Percentiles rank a stretch among this genome's conserved stretches.
These are phyloP conservation scores for Heterotis niloticus DNA, from an alignment of 2,113 vertebrate genomes.

Conservation along the genomic window DNA sequence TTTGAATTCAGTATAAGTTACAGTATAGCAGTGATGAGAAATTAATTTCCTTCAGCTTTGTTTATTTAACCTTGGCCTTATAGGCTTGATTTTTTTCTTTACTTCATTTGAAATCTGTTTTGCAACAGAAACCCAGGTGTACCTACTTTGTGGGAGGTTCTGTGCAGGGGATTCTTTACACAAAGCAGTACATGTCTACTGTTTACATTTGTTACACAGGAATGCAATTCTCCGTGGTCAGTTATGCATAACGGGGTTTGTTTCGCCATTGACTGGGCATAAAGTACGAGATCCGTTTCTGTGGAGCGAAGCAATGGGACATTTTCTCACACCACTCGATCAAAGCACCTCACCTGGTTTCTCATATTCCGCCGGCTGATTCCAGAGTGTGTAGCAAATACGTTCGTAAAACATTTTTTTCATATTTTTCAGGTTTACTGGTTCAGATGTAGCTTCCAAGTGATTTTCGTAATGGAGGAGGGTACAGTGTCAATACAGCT, in stretches of 20 bases:
- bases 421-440: constrained; percentile 1
- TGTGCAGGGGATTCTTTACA: background rate
- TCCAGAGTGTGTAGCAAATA: too few relatives aligned
- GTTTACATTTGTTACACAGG: background rate
- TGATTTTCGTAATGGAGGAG: background rate
- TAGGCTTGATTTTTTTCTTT: background rate
- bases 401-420: background rate
- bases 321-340: background rate
- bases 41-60: constrained; percentile 8
- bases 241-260: background rate
- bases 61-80: background rate
- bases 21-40: too few relatives aligned
- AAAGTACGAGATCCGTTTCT: background rate
- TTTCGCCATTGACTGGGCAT: background rate
- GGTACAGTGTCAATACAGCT: too few relatives aligned
- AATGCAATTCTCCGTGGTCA: background rate
- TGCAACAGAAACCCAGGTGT: background rate
- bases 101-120: constrained; percentile 5
- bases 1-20: too few relatives aligned
- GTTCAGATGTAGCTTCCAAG: background rate
- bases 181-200: background rate
- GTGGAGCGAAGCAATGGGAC: background rate
- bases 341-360: background rate
- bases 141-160: background rate
- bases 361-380: too few relatives aligned